Conservation (phyloP, 2,888 invertebrate species). For the Abrostola triplasia region DNA sequence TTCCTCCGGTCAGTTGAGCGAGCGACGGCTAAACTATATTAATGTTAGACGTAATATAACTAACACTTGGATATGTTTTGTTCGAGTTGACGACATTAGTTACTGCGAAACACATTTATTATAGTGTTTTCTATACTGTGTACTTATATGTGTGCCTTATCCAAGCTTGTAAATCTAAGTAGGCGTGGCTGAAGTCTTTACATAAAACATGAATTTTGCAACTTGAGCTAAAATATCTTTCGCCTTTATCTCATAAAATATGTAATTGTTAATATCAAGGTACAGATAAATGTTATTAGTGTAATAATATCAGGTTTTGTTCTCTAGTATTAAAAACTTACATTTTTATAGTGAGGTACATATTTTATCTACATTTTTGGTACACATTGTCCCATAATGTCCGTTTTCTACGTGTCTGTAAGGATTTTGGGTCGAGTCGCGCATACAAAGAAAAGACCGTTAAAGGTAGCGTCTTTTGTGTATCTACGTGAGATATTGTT, state of each 20-base stretch:
- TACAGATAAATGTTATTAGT: neutral
- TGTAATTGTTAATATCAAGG: neutral
- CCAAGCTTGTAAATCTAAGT: neutral
- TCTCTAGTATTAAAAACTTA: too few relatives aligned
- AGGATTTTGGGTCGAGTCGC: slow-evolving; percentile 23
- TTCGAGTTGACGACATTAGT: neutral
- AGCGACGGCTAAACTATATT: slow-evolving; percentile 49
- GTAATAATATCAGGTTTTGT: neutral
- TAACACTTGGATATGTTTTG: neutral
- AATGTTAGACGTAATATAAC: slow-evolving; percentile 32
- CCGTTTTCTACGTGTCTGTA: slow-evolving; percentile 3
- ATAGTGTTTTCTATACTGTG: neutral
- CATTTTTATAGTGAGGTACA: neutral
- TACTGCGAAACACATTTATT: neutral
- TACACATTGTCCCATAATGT: neutral
- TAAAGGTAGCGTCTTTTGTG: slow-evolving; percentile 42
- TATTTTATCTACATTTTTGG: neutral
- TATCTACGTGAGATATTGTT: slow-evolving; percentile 38
- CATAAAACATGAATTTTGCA: neutral
- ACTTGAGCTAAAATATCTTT: neutral
- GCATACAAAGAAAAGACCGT: slow-evolving; percentile 36
- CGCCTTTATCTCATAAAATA: neutral
- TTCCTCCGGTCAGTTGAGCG: slow-evolving; percentile 68
- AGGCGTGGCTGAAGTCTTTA: neutral
- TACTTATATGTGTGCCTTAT: neutral